Evolutionary conservation across 2,888 invertebrate genomes (phyloP), one percentile per base, ranked within the genome.

Genomic region (Allophyes oxyacanthae): DNA sequence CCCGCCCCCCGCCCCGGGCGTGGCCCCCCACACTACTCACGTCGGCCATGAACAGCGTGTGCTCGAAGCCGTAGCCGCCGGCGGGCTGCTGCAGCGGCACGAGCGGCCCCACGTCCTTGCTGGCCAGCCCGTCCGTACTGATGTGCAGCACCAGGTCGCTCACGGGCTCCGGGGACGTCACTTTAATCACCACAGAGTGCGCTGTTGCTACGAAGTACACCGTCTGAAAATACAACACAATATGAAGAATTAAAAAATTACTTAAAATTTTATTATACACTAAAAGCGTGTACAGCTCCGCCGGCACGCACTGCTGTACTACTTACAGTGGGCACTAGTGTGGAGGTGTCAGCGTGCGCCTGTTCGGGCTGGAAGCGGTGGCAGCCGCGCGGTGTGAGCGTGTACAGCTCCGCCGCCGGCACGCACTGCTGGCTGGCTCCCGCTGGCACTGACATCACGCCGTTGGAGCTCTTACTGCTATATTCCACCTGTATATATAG

Each of bases 341-440:
- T 58, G 14, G 75, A 52, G 13, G 83, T 75, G 63, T 84, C 80
- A 0, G 80, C 85, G 0, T n/a, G 28, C 1, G 74, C 74, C 1
- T 58, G 69, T 0, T 83, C 69, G 0, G 93, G 92, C 44, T 87
- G 92, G 87, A 97, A 98, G 62, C 95, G 94, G 87, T 99, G 99
- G 82, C 99, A 99, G 43, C 98, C 97, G 64, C 95, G 95, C 4
- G 98, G 96, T 5, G 94, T 94, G 48, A 98, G 96, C 50, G 94
- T 91, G 84, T 98, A 98, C 41, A 86, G 86, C 0, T 96, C 97
- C 0, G 96, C 94, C 1, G 95, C 86, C 1, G 96, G 94, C 38
- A 99, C 95, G 85, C 99, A 99, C 77, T 97, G 95, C 34, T 95
- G 94, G 54, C 96, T 96, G 13, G 95, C 93, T 0, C 98, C 98